Evolutionary conservation across 1,140 invertebrate genomes (phyloP), one percentile per base, ranked within the genome.

Genomic region (Apis cerana): DNA sequence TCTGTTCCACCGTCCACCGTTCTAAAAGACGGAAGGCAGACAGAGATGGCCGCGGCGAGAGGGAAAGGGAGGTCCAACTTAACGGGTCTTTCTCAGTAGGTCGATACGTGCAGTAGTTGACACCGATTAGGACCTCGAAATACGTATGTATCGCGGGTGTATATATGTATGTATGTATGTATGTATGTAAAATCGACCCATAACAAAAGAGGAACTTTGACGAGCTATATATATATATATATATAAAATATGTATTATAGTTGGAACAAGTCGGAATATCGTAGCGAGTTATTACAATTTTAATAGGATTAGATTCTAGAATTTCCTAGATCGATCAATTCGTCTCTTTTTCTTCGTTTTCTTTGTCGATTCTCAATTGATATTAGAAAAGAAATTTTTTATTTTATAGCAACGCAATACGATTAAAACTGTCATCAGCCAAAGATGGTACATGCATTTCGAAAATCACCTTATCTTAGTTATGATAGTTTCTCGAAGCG

Each of bases 31-130:
- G 27, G 80, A 80, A 86, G 85, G 17, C 50, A 67, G 75, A 86
- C 71, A 80, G 85, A 88, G 76, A 84, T 61, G 70, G 72, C 80
- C 67, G 67, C 33, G 33, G 68, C 61, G 75, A 84, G 82, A 85
- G 84, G 88, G 84, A 80, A 86, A 86, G 69, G 82, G 85, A 88
- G 85, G 83, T 82, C 87, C 83, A 83, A 83, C 86, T 89, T 94
- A 94, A 93, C 93, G 92, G 93, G 88, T 92, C 91, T 91, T 91
- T 69, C 75, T 89, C 88, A 94, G 93, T 94, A 93, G 92, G 93
- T 93, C 92, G 92, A 90, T 93, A 92, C 91, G 90, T 93, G 92
- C 92, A 93, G 91, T 91, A 91, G 92, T 93, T 93, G 92, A 94
- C 92, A 93, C 91, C 91, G 92, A 93, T 94, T 94, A 93, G 92